A percentile compares a stretch with the other conserved stretches of the same genome.
phyloP scores from a whole-genome alignment of 2,113 vertebrate genomes.

The Barbus barbus region DNA sequence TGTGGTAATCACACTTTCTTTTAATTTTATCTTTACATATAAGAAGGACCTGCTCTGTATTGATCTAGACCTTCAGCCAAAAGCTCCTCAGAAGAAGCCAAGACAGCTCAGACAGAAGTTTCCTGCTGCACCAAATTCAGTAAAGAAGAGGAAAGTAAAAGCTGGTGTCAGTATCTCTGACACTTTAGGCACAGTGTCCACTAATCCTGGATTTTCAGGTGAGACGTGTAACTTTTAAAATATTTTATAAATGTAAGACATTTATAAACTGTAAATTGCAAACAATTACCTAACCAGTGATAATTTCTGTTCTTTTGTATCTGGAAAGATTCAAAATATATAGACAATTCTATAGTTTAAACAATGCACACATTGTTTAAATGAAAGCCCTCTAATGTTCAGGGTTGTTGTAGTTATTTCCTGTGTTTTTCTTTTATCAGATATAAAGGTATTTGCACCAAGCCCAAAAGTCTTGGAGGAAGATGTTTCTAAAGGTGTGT shows the following conservation, averaged over 20 bases:
- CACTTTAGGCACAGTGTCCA: neutral
- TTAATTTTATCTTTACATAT: neutral
- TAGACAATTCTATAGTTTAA: no score
- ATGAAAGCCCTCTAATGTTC: no score
- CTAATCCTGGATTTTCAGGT: constrained; percentile 40
- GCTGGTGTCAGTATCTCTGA: constrained; percentile 42
- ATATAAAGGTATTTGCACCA: constrained; percentile 55
- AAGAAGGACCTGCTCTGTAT: constrained; percentile 49
- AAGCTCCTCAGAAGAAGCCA: constrained; percentile 60
- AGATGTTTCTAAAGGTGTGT: constrained; percentile 42
- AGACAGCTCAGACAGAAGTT: constrained; percentile 53
- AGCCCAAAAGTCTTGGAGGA: neutral
- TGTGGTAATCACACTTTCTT: neutral
- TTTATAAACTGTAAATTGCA: neutral
- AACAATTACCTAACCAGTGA: neutral
- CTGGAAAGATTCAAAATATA: no score
- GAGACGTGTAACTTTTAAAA: neutral
- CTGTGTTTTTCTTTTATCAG: constrained; percentile 46
- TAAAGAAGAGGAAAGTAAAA: constrained; percentile 65
- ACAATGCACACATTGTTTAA: no score
- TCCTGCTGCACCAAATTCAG: constrained; percentile 51
- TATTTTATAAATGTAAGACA: no score
- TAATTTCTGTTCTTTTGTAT: no score
- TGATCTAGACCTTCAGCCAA: constrained; percentile 41
- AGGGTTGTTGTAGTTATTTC: neutral